Base-by-base conservation (phyloP, 1,140 invertebrate genomes). In the Sminthurides bifidus region DNA sequence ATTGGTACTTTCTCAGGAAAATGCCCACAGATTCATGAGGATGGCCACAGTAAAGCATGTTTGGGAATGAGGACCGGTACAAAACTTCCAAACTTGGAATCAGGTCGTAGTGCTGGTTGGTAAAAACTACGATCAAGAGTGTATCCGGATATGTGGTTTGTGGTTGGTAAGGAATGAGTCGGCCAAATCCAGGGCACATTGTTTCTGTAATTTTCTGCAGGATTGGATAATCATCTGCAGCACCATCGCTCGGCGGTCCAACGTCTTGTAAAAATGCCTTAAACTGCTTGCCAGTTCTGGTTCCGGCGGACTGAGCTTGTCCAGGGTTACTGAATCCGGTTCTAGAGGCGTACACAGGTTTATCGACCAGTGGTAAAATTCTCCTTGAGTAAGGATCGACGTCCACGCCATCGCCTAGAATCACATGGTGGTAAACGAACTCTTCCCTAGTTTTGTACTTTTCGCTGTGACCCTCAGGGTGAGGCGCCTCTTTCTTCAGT, bases 31-130 rank as follows among this genome's bases (percentile, higher is more conserved):
- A 63, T n/a, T 65, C 65, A 30, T 67, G 65, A 5, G 66, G 66
- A 24, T 65, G 57, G 12, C 69, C 69, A 60, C 70, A 71, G 57
- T 69, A 71, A 3, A 71, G 64, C 24, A 70, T 70, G 54, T 70
- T 69, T 1, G 64, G 65, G 46, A 68, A 71, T 29, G 68, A 53
- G 3, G 60, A 58, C 40, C 68, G 49, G 50, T 70, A 71, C 3
- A 70, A 38, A 8, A 67, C 62, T 60, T 71, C 70, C 17, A 71
- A 52, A 26, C 68, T 61, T 1, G 69, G 69, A 27, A 71, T 67
- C 17, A 66, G 45, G 33, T 69, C 68, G 54, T 69, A 71, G 48
- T 67, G 62, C 29, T 65, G 64, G 40, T 65, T 67, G 27, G 68
- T 66, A 49, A 71, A 70, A 21, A 63, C 65, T 8, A 71, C 54